These are phyloP conservation scores for Pedetes capensis DNA, from an alignment of 2,113 vertebrate species.

Conservation along the genomic window DNA sequence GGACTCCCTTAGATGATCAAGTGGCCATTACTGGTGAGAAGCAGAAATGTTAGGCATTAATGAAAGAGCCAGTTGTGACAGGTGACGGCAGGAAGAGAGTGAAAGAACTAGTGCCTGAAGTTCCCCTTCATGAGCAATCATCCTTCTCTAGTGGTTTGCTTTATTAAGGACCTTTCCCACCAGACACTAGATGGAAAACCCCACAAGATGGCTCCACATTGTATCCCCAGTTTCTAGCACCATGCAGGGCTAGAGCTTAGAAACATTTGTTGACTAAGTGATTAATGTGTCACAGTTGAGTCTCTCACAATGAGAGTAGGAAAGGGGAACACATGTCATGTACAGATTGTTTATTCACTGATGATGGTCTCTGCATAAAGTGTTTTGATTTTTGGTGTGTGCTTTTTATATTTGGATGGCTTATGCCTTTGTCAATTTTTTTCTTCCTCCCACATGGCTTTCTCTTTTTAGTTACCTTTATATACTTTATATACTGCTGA, in stretches of 20 bases:
- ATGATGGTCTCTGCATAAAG: constrained; percentile 25
- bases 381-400: constrained; percentile 42
- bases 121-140: neutral
- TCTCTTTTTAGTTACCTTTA: constrained; percentile 69
- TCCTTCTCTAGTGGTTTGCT: neutral
- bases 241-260: neutral
- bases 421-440: constrained; percentile 46
- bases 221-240: neutral
- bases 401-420: constrained; percentile 49
- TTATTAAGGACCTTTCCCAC: neutral
- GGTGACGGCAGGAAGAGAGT: neutral
- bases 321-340: constrained; percentile 47
- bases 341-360: constrained; percentile 61
- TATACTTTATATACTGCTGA: constrained; percentile 36
- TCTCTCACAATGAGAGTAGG: neutral
- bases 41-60: neutral
- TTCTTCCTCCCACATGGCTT: neutral
- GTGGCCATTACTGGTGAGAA: neutral
- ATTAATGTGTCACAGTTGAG: neutral
- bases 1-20: neutral
- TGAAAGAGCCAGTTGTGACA: neutral
- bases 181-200: neutral
- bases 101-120: neutral
- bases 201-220: neutral
- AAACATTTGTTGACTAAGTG: neutral